Conservation (phyloP, 2,113 vertebrate species). For the Neolamprologus cancellatus region DNA sequence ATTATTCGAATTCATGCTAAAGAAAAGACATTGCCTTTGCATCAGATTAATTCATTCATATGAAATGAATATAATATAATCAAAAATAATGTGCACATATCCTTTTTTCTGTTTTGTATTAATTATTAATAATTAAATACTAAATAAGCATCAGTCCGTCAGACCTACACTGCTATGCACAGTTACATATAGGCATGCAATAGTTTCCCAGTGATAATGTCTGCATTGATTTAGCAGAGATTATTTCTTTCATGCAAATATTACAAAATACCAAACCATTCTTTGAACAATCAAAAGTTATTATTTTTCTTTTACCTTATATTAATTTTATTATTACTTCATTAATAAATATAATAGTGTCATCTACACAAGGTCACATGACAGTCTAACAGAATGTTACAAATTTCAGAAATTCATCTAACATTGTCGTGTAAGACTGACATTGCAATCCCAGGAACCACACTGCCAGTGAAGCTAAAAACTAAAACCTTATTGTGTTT, state of each 20-base stretch:
- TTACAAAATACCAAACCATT: background rate
- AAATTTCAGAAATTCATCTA: background rate
- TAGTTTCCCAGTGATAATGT: background rate
- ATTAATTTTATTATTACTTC: background rate
- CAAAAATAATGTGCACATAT: background rate
- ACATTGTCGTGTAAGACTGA: background rate
- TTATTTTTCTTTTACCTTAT: background rate
- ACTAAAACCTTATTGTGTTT: background rate
- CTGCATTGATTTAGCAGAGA: background rate
- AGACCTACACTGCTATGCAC: background rate
- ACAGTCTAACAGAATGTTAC: background rate
- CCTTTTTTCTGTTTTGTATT: background rate
- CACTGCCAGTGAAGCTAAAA: background rate
- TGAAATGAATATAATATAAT: background rate
- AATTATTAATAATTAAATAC: background rate
- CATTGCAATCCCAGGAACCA: accelerated
- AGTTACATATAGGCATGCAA: background rate
- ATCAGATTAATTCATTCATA: background rate
- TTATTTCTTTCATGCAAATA: background rate
- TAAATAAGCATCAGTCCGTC: background rate
- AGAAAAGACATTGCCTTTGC: background rate
- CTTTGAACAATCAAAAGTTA: background rate
- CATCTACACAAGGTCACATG: background rate
- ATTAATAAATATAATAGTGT: background rate
- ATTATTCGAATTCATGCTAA: background rate